These are phyloP conservation scores for Ibidorhyncha struthersii DNA, from an alignment of 2,113 vertebrate species.

Conservation along the genomic window DNA sequence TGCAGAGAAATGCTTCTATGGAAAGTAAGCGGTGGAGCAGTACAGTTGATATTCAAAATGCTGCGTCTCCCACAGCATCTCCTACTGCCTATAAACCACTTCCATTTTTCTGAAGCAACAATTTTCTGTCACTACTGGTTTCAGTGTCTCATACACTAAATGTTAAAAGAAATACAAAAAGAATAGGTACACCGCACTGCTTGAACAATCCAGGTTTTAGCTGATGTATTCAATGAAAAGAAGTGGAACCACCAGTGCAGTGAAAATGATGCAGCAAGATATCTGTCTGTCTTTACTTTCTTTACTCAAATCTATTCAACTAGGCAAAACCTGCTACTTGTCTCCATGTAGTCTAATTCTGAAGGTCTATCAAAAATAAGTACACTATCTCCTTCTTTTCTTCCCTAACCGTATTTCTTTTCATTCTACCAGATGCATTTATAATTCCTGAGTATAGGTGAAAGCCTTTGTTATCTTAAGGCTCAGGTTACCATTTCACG, in stretches of 20 bases:
- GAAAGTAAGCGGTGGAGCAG: background rate
- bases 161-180: background rate
- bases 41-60: background rate
- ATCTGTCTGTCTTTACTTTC: background rate
- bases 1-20: background rate
- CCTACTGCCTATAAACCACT: background rate
- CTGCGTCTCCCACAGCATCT: background rate
- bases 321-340: background rate
- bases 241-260: background rate
- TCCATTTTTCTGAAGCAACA: background rate
- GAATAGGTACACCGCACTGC: accelerated
- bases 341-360: background rate
- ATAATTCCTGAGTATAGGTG: background rate
- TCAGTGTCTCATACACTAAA: background rate
- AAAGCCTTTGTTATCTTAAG: background rate
- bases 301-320: background rate
- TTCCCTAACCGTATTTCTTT: background rate
- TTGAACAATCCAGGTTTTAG: accelerated
- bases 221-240: background rate
- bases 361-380: background rate
- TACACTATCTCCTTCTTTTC: background rate
- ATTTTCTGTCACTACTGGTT: background rate
- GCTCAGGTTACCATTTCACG: background rate
- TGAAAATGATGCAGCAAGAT: background rate
- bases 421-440: background rate